Conservation (phyloP, 1,140 invertebrate genomes). For the Lasaia peninsularis region DNA sequence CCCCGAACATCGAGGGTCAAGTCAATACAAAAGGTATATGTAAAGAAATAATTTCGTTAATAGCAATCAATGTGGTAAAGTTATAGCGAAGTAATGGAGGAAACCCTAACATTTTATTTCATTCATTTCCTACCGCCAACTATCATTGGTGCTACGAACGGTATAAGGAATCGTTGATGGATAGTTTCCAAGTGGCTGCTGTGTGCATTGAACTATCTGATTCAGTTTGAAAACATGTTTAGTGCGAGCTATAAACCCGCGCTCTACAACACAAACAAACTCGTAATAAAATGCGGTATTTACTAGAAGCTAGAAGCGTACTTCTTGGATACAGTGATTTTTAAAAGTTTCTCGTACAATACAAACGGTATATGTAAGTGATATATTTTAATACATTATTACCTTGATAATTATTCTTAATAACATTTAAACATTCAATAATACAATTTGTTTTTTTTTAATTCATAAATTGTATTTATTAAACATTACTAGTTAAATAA, state of each 20-base stretch:
- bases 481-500: too few relatives aligned
- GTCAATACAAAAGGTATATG: too few relatives aligned
- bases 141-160: constrained; percentile 6
- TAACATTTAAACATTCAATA: too few relatives aligned
- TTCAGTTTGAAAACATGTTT: constrained; percentile 30
- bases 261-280: constrained; percentile 32
- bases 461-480: too few relatives aligned
- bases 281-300: constrained; percentile 22
- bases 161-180: constrained; percentile 27
- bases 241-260: constrained; percentile 28
- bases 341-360: neutral
- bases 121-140: constrained; percentile 17
- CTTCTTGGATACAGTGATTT: constrained; percentile 1
- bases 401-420: too few relatives aligned
- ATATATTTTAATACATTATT: neutral
- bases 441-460: too few relatives aligned
- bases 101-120: neutral
- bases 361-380: constrained; percentile 5
- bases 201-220: constrained; percentile 16
- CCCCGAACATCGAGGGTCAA: too few relatives aligned
- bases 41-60: too few relatives aligned
- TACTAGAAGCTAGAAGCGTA: constrained; percentile 1
- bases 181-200: constrained; percentile 24
- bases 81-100: neutral
- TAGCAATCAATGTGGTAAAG: neutral